phyloP scores from a whole-genome alignment of 2,113 vertebrate species.

The Rhineura floridana region DNA sequence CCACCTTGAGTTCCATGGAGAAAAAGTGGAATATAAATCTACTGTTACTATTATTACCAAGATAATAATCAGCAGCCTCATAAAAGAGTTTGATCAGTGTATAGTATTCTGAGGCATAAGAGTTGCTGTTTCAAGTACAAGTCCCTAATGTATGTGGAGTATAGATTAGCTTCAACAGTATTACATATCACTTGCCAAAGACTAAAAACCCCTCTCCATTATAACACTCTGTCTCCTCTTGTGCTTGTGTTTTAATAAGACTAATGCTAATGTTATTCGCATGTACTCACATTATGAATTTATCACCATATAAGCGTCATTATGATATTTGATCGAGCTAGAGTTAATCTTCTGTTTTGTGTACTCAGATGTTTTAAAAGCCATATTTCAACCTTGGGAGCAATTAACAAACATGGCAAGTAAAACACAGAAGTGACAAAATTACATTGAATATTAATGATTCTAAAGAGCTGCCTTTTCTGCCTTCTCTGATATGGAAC shows the following conservation, averaged over 20 bases:
- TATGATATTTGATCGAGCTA: constrained; percentile 27
- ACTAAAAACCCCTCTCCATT: neutral
- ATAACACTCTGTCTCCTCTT: neutral
- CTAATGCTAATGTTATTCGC: neutral
- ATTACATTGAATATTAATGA: constrained; percentile 24
- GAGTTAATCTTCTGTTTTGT: constrained; percentile 21
- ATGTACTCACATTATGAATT: constrained; percentile 19
- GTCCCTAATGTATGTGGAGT: neutral
- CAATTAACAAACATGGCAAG: neutral
- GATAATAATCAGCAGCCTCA: too few species aligned
- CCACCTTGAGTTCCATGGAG: too few species aligned
- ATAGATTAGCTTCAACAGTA: neutral
- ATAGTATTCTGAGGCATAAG: rapidly evolving
- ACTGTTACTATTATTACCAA: too few species aligned
- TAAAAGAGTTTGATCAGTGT: neutral
- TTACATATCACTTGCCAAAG: neutral
- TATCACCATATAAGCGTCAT: neutral
- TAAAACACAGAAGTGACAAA: constrained; percentile 21
- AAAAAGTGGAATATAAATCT: too few species aligned
- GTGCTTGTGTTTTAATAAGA: neutral
- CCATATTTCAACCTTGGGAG: constrained; percentile 27
- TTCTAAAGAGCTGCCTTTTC: neutral
- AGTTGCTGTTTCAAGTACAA: neutral
- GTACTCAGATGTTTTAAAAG: constrained; percentile 26
- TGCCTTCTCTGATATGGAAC: constrained; percentile 6